These are phyloP conservation scores for Argya squamiceps DNA, from an alignment of 2,797 vertebrate genomes.

Conservation along the genomic window DNA sequence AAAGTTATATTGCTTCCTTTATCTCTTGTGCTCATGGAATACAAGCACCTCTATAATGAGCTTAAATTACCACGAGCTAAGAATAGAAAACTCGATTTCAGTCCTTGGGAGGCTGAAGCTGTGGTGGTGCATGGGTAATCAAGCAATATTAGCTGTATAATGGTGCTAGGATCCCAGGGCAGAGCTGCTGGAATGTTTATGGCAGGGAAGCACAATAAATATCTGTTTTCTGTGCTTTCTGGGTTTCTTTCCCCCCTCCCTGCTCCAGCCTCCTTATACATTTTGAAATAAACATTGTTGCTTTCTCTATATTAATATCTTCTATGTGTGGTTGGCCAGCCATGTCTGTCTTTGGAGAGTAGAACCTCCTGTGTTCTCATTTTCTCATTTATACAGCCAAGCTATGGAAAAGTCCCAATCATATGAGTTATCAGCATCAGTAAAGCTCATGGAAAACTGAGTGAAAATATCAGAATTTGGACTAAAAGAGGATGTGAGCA, in stretches of 20 bases:
- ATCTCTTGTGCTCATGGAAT: constrained; percentile 63
- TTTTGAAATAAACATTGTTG: constrained; percentile 1
- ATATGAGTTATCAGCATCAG: background rate
- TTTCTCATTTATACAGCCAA: constrained; percentile 14
- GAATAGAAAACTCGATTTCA: constrained; percentile 71
- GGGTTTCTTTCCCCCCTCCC: background rate
- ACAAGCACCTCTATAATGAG: constrained; percentile 63
- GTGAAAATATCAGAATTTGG: background rate
- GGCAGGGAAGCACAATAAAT: constrained; percentile 5
- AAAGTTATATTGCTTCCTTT: constrained; percentile 70
- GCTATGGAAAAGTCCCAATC: background rate
- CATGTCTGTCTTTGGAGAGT: background rate
- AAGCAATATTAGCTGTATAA: constrained; percentile 56
- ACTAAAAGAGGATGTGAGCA: background rate
- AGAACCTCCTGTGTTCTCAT: background rate
- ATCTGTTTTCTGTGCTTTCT: background rate
- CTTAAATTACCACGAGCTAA: constrained; percentile 66
- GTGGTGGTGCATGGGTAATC: constrained; percentile 61
- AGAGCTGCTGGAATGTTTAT: constrained; percentile 20
- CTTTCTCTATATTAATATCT: background rate
- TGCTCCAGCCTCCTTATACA: background rate
- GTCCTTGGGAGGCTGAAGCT: constrained; percentile 57
- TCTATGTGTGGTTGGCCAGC: background rate
- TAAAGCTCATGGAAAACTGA: background rate
- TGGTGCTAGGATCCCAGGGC: constrained; percentile 25